Evolutionary conservation across 64 coral and sea anemone species (phyloP).

Genomic region (Actinia equina): DNA sequence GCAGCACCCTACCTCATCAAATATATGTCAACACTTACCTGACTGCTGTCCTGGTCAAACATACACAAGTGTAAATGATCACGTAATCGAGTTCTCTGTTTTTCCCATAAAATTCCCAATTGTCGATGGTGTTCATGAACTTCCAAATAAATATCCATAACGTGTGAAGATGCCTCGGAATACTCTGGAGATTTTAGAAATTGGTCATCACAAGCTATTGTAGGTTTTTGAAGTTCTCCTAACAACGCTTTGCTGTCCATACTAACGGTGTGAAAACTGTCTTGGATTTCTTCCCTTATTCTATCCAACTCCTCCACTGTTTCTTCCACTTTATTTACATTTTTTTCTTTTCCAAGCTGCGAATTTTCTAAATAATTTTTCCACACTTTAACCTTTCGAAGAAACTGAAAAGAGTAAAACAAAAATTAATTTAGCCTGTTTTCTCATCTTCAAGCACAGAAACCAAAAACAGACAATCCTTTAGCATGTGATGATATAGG

Average conservation of each 20-base stretch:
- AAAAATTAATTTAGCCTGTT: background rate
- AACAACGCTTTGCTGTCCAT: constrained; percentile 92
- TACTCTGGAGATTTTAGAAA: constrained; percentile 90
- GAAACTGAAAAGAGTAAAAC: constrained; percentile 52
- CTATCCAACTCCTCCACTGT: constrained; percentile 59
- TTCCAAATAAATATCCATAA: constrained; percentile 96
- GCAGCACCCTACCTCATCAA: background rate
- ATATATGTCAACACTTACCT: constrained; percentile 46
- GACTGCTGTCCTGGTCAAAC: constrained; percentile 95
- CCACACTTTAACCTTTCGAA: constrained; percentile 85
- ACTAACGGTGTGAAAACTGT: constrained; percentile 80
- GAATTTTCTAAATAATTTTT: constrained; percentile 59
- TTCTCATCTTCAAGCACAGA: no score
- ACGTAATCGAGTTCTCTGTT: constrained; percentile 56
- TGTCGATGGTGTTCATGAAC: constrained; percentile 98
- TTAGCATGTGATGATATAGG: background rate
- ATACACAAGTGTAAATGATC: constrained; percentile 94
- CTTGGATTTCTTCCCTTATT: constrained; percentile 83
- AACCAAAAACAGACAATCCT: background rate
- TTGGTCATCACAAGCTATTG: constrained; percentile 71
- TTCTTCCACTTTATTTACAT: constrained; percentile 66
- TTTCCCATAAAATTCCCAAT: constrained; percentile 92
- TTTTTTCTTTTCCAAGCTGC: constrained; percentile 44
- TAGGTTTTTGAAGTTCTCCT: constrained; percentile 84
- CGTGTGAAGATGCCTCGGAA: constrained; percentile 93